Evolutionary conservation across 2,888 invertebrate genomes (phyloP).

Genomic region (Sinopyrophorus schimmeli): DNA sequence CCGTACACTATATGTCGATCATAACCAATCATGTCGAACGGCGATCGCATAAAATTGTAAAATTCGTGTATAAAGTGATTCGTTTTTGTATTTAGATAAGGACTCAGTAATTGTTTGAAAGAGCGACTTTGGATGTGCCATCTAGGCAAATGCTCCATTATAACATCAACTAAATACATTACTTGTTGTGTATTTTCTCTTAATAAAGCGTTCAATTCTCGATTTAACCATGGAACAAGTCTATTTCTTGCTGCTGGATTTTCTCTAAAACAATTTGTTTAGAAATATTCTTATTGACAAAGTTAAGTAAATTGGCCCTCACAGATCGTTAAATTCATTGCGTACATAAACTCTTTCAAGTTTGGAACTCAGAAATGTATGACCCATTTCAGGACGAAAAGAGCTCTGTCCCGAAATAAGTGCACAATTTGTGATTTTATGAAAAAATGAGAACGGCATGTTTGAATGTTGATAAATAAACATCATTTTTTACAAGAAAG

Average conservation of each 20-base stretch:
- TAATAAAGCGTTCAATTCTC: slow-evolving; percentile 80
- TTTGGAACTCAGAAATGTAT: no score
- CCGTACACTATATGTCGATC: slow-evolving; percentile 72
- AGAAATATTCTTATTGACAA: no score
- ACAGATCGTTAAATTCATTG: no score
- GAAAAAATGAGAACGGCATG: no score
- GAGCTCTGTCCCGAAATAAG: no score
- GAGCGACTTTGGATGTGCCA: slow-evolving; percentile 69
- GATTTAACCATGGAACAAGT: slow-evolving; percentile 83
- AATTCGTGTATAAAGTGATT: slow-evolving; percentile 91
- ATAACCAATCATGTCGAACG: slow-evolving; percentile 84
- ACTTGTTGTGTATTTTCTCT: slow-evolving; percentile 67
- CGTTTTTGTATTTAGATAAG: slow-evolving; percentile 72
- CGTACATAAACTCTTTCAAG: no score
- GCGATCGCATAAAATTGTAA: slow-evolving; percentile 82
- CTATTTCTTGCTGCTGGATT: slow-evolving; percentile 82
- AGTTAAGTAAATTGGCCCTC: no score
- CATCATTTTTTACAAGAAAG: no score
- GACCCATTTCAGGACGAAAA: no score
- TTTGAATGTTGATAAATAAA: no score
- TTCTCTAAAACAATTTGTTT: no score
- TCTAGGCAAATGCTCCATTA: slow-evolving; percentile 69
- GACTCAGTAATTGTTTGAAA: slow-evolving; percentile 70
- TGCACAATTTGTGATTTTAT: no score
- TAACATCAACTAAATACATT: slow-evolving; percentile 66